Percentiles rank a stretch among this genome's conserved stretches.
These are phyloP conservation scores for Thalassarche chlororhynchos DNA, from an alignment of 2,113 vertebrate species.

Conservation along the genomic window DNA sequence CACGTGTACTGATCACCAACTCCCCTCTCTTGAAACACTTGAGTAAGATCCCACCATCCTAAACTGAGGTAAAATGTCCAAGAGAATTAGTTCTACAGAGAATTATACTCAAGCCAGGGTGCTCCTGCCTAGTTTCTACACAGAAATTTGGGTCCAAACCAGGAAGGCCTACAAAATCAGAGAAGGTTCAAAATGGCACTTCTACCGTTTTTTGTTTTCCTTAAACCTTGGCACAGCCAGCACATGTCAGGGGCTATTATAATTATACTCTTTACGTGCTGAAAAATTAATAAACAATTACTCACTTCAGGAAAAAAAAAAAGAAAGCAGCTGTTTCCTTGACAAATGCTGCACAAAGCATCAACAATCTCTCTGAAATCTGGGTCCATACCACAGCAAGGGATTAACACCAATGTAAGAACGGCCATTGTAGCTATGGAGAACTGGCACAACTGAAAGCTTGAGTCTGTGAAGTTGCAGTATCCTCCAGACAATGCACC, in stretches of 20 bases:
- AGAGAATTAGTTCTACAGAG: not conserved
- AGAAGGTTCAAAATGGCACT: not conserved
- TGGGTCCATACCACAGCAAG: not conserved
- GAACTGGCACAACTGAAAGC: not conserved
- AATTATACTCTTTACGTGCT: slow-evolving; percentile 64
- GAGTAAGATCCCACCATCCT: not conserved
- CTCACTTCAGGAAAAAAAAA: slow-evolving; percentile 19
- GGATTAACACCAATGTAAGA: not conserved
- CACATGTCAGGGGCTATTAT: slow-evolving; percentile 62
- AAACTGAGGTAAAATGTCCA: not conserved
- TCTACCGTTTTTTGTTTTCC: slow-evolving; percentile 2
- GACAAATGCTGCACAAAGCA: slow-evolving; percentile 31
- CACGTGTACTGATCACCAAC: not conserved
- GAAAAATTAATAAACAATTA: slow-evolving; percentile 72
- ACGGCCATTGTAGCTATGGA: not conserved
- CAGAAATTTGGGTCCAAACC: not conserved
- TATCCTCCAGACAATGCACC: not conserved
- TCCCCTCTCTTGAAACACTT: not conserved
- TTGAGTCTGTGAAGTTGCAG: not conserved
- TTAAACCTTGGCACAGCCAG: slow-evolving; percentile 55
- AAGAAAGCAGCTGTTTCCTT: slow-evolving; percentile 30
- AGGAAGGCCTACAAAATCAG: not conserved
- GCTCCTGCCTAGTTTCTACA: not conserved
- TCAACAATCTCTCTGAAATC: not conserved
- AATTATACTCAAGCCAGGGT: not conserved